phyloP scores from a whole-genome alignment of 2,888 invertebrate genomes.

The Litoditis marina region DNA sequence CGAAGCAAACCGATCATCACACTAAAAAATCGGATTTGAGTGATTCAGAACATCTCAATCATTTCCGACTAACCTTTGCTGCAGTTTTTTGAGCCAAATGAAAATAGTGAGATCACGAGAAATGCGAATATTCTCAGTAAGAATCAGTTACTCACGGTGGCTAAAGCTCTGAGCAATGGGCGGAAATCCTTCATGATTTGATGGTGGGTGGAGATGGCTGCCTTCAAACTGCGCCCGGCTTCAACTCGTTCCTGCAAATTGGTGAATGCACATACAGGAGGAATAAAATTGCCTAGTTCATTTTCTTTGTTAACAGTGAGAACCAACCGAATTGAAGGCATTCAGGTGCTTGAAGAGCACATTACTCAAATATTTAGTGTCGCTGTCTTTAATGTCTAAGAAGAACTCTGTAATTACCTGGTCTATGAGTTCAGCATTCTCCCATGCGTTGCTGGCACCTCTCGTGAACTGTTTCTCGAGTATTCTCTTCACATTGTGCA shows the following conservation, averaged over 20 bases:
- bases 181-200: conserved; percentile 38
- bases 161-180: conserved; percentile 31
- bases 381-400: too few relatives aligned
- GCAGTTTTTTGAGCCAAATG: neutral
- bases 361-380: too few relatives aligned
- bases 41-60: neutral
- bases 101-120: too few relatives aligned
- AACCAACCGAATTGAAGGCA: too few relatives aligned
- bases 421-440: neutral
- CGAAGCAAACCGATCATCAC: conserved; percentile 24
- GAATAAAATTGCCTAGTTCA: too few relatives aligned
- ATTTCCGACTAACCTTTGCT: too few relatives aligned
- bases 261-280: conserved; percentile 3
- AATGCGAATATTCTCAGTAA: too few relatives aligned
- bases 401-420: conserved; percentile 6
- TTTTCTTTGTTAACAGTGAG: too few relatives aligned
- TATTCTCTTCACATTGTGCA: conserved; percentile 7
- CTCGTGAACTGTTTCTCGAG: conserved; percentile 8
- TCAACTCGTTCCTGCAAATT: conserved; percentile 31
- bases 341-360: too few relatives aligned
- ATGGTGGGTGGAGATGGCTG: conserved; percentile 38
- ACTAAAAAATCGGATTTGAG: conserved; percentile 18
- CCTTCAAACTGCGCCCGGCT: conserved; percentile 23
- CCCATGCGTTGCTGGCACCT: neutral
- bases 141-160: conserved; percentile 20